Percentiles rank a stretch among this genome's conserved stretches.
phyloP scores from a whole-genome alignment of 2,113 vertebrate species.

The Montifringilla adamsi region DNA sequence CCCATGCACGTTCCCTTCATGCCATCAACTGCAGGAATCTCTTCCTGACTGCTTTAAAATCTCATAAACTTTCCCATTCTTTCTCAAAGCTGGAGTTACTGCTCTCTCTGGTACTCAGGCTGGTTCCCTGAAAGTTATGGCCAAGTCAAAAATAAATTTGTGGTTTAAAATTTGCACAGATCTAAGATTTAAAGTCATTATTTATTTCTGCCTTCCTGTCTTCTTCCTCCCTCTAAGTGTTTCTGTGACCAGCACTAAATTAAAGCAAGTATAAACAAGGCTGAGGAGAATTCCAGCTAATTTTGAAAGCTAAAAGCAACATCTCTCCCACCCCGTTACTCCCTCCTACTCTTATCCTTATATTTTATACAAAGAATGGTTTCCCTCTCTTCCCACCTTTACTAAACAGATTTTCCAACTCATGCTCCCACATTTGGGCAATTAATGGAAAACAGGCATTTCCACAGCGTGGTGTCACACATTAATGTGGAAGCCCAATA shows the following conservation, averaged over 20 bases:
- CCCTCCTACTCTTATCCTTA: background rate
- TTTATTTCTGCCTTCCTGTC: background rate
- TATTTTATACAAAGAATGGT: background rate
- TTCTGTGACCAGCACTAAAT: slow-evolving; percentile 2
- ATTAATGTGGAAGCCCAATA: background rate
- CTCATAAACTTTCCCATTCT: slow-evolving; percentile 11
- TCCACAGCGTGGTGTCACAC: background rate
- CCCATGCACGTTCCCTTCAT: background rate
- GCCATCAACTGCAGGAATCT: background rate
- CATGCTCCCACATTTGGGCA: background rate
- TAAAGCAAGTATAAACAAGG: slow-evolving; percentile 14
- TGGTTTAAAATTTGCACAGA: slow-evolving; percentile 30
- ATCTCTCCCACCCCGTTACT: background rate
- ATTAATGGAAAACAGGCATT: background rate
- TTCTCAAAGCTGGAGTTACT: slow-evolving; percentile 9
- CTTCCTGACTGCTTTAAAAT: slow-evolving; percentile 29
- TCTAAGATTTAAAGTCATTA: background rate
- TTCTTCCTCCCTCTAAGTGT: background rate
- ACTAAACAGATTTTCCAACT: background rate
- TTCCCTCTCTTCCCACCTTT: background rate
- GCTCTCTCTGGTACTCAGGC: background rate
- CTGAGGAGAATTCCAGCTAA: background rate
- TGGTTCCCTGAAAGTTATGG: background rate
- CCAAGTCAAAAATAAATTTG: slow-evolving; percentile 13
- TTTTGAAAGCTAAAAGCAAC: background rate